Evolutionary conservation across 2,113 vertebrate species (phyloP), one percentile per base, ranked within the genome.

Genomic region (zebrafish (Danio rerio)): DNA sequence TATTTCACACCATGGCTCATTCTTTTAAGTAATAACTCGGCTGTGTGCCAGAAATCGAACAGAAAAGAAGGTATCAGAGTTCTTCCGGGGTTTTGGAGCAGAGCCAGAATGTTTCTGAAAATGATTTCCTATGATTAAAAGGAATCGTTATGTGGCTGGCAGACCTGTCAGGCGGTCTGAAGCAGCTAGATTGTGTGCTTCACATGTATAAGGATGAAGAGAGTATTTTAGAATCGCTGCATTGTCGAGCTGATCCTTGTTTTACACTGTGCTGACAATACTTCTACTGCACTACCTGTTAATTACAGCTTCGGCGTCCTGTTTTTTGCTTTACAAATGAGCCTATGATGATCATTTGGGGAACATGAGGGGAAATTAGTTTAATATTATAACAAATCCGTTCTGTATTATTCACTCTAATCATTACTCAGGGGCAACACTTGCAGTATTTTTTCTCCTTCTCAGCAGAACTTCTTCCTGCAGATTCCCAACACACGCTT

Each of bases 381-480:
- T 50, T 52, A 52, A 52, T 71, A 71, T 52, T 53, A 52, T 52
- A 71, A 71, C 12, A 52, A 71, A 71, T 53, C 18, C 31, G 21
- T 31, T n/a, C 47, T 15, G 47, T 71, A 71, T 71, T 15, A 71
- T 71, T 50, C 68, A 50, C 68, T 52, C 31, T 31, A 52, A 52
- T 50, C 68, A 21, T 52, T 71, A 71, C 45, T 31, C 18, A 52
- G 47, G 49, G 69, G 69, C 20, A 52, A 20, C 31, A 52, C 49
- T 12, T 21, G 7, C 31, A 31, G 52, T 9, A 50, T 71, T 71
- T 71, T n/a, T 16, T 71, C 11, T 71, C 18, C 5, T 9, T 53
- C 9, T 52, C 69, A 71, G 18, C 11, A 71, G 50, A 49, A 15
- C 20, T 52, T 50, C 68, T 21, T 71, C 9, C 47, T 43, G 40